phyloP scores from a whole-genome alignment of 2,113 vertebrate species.

The Bungarus multicinctus region DNA sequence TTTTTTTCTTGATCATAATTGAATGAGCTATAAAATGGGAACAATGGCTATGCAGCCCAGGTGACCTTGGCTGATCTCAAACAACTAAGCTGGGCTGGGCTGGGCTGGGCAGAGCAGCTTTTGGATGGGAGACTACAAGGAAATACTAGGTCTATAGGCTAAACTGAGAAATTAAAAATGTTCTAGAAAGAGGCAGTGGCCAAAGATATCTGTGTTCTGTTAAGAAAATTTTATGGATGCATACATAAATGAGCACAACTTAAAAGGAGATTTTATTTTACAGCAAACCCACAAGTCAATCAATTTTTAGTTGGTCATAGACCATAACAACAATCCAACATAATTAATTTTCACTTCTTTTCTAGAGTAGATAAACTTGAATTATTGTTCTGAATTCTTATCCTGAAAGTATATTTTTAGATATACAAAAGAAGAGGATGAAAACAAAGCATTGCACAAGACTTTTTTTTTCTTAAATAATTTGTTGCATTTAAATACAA shows the following conservation, averaged over 20 bases:
- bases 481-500: neutral
- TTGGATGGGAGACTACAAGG: neutral
- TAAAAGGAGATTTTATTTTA: neutral
- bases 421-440: neutral
- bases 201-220: neutral
- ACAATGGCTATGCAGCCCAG: neutral
- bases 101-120: neutral
- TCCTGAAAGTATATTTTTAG: neutral
- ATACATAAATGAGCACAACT: neutral
- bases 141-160: neutral
- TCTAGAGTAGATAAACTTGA: neutral
- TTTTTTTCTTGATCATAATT: neutral
- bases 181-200: neutral
- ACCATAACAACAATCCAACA: neutral
- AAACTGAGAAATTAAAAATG: neutral
- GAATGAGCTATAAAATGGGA: neutral
- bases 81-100: neutral
- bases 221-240: neutral
- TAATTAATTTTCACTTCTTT: neutral
- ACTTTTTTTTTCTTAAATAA: neutral
- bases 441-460: neutral
- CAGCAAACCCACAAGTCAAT: neutral
- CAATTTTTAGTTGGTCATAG: neutral
- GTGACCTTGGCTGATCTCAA: neutral
- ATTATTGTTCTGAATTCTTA: neutral